Percentiles rank a stretch among this genome's conserved stretches.
Evolutionary conservation across 2,113 vertebrate species (phyloP).

Genomic region (Barbus barbus): DNA sequence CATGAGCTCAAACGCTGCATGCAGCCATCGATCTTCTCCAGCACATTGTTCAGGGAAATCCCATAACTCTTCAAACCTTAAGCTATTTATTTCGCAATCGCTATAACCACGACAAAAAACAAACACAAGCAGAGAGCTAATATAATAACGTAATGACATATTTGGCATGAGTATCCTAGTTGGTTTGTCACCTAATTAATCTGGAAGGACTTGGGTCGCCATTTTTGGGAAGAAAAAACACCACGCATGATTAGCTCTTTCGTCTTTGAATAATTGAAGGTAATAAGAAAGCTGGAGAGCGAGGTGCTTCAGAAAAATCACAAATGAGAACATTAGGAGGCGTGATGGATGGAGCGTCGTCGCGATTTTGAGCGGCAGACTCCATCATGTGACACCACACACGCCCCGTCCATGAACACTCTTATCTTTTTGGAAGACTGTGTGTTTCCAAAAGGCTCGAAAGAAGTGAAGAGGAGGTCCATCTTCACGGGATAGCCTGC

Average conservation of each 20-base stretch:
- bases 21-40: constrained; percentile 25
- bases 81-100: background rate
- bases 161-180: constrained; percentile 1
- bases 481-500: background rate
- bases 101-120: constrained; percentile 9
- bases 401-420: background rate
- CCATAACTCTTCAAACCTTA: constrained; percentile 25
- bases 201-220: constrained; percentile 16
- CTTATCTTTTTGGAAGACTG: background rate
- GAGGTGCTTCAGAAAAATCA: constrained; percentile 47
- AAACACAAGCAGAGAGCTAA: constrained; percentile 10
- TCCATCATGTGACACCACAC: background rate
- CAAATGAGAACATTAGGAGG: constrained; percentile 51
- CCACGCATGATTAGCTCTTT: constrained; percentile 32
- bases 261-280: constrained; percentile 51
- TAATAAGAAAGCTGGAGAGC: constrained; percentile 49
- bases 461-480: constrained; percentile 10
- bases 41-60: constrained; percentile 10
- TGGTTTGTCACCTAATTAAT: constrained; percentile 31
- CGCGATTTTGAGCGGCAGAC: background rate
- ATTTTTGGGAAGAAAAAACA: constrained; percentile 42
- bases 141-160: background rate
- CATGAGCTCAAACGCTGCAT: constrained; percentile 16
- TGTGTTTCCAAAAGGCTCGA: no score
- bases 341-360: constrained; percentile 47